These are phyloP conservation scores for Leucoraja ocellata DNA, from an alignment of 2,797 vertebrate species.

Conservation along the genomic window DNA sequence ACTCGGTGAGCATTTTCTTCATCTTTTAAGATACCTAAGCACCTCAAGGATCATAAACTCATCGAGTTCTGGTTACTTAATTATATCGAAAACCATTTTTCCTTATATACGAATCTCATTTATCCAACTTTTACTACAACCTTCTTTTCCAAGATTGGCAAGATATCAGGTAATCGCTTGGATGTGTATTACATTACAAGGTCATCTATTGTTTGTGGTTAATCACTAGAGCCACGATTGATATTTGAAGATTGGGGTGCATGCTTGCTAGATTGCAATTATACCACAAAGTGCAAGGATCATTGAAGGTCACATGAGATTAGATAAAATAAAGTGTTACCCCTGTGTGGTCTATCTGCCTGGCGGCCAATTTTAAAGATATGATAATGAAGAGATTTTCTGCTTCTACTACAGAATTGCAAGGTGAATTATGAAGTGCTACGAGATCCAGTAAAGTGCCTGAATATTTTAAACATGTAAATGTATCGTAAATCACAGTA, in stretches of 20 bases:
- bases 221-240: background rate
- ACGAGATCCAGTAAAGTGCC: background rate
- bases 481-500: background rate
- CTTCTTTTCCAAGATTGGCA: background rate
- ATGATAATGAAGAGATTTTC: background rate
- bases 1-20: no score
- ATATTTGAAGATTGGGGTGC: background rate
- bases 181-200: background rate
- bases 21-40: no score
- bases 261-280: background rate
- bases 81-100: background rate
- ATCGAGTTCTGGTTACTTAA: background rate
- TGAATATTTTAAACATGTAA: background rate
- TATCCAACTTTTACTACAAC: background rate
- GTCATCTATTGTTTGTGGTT: background rate
- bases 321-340: background rate
- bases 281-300: background rate
- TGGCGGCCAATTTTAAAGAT: background rate
- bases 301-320: background rate
- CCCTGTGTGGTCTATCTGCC: background rate
- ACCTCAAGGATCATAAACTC: no score
- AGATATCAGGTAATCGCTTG: background rate
- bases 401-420: background rate
- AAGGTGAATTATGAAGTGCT: background rate
- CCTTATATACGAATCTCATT: background rate